Percentiles rank a stretch among this genome's conserved stretches.
phyloP scores from a whole-genome alignment of 2,113 vertebrate species.

The Dendrocopos noguchii region DNA sequence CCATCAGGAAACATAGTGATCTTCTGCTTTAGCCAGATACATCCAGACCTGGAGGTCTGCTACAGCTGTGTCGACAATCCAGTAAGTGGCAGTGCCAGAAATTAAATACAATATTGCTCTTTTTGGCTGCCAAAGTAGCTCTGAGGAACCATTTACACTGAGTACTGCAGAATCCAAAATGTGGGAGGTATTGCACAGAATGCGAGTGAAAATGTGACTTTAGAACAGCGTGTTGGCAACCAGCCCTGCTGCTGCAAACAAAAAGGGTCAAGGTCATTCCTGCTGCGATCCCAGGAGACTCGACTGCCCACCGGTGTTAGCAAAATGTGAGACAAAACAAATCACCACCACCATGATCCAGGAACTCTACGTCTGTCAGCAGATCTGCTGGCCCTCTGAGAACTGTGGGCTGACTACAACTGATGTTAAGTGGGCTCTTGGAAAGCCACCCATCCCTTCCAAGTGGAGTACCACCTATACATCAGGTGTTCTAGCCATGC shows the following conservation, averaged over 20 bases:
- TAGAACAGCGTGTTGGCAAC: slow-evolving; percentile 21
- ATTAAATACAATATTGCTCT: slow-evolving; percentile 52
- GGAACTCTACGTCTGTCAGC: background rate
- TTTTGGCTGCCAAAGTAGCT: slow-evolving; percentile 61
- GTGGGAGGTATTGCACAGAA: slow-evolving; percentile 67
- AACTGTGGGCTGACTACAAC: background rate
- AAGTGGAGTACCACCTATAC: background rate
- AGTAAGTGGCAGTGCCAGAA: slow-evolving; percentile 60
- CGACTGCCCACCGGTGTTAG: background rate
- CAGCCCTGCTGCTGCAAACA: background rate
- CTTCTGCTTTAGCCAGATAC: slow-evolving; percentile 30
- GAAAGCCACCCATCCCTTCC: background rate
- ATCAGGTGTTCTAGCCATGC: background rate
- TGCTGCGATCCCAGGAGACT: background rate
- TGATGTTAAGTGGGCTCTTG: background rate
- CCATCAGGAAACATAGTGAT: slow-evolving; percentile 2
- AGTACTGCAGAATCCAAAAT: slow-evolving; percentile 40
- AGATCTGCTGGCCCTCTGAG: background rate
- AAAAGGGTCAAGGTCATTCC: slow-evolving; percentile 11
- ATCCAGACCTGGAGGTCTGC: slow-evolving; percentile 57
- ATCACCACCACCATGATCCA: background rate
- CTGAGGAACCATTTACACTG: slow-evolving; percentile 62
- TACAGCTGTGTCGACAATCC: slow-evolving; percentile 54
- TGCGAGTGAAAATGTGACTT: slow-evolving; percentile 63
- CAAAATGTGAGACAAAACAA: background rate